These are phyloP conservation scores for Hydrotaea diabolus DNA, from an alignment of 2,888 invertebrate species.

Conservation along the genomic window DNA sequence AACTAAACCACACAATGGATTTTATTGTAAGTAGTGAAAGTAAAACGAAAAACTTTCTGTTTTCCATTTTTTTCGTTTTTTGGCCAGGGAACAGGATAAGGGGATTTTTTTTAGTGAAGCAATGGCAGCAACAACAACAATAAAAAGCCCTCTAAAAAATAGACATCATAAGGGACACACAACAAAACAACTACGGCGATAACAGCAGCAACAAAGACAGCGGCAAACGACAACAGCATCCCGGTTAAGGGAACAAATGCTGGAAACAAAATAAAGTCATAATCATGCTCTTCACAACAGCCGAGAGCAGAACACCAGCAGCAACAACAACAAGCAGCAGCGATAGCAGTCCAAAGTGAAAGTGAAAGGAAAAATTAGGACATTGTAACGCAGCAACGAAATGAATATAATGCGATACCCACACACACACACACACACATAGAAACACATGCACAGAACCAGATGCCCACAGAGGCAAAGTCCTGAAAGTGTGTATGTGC, in stretches of 20 bases:
- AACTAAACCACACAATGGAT: slow-evolving; percentile 41
- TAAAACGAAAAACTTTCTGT: slow-evolving; percentile 43
- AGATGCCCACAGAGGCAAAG: no score
- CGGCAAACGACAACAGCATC: slow-evolving; percentile 38
- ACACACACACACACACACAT: not conserved
- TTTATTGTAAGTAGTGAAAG: slow-evolving; percentile 42
- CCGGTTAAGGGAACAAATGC: slow-evolving; percentile 34
- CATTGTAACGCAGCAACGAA: slow-evolving; percentile 44
- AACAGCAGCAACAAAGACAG: slow-evolving; percentile 60
- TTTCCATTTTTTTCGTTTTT: not conserved
- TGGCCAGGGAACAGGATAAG: not conserved
- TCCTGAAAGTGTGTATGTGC: no score
- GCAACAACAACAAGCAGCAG: slow-evolving; percentile 9
- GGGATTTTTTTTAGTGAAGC: not conserved
- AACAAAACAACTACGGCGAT: slow-evolving; percentile 72
- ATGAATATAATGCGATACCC: slow-evolving; percentile 6
- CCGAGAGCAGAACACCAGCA: not conserved
- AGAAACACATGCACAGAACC: not conserved
- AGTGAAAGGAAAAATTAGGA: slow-evolving; percentile 42
- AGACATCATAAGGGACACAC: slow-evolving; percentile 42
- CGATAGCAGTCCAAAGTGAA: not conserved
- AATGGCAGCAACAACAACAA: no score
- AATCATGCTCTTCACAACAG: slow-evolving; percentile 34
- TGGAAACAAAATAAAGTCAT: slow-evolving; percentile 49
- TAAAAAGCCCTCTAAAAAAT: slow-evolving; percentile 37